A percentile compares a stretch with the other conserved stretches of the same genome.
Evolutionary conservation across 2,113 vertebrate genomes (phyloP).

Genomic region (Danionella cerebrum): DNA sequence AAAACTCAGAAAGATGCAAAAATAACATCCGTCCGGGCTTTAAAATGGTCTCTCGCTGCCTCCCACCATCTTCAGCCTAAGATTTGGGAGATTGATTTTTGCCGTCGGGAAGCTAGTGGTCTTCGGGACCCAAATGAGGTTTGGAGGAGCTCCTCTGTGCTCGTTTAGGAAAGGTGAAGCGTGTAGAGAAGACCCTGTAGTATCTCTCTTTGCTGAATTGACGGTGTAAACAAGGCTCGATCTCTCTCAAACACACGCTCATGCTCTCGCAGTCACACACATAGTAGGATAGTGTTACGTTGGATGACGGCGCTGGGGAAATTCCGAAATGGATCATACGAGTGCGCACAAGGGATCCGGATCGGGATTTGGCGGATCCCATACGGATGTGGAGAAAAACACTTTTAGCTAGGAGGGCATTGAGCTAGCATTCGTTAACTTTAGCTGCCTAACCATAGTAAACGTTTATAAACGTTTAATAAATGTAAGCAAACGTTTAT

Average conservation of each 20-base stretch:
- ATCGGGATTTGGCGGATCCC: neutral
- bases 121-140: neutral
- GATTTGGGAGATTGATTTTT: neutral
- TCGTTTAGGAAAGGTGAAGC: neutral
- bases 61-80: constrained; percentile 10
- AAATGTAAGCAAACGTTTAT: no score
- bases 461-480: no score
- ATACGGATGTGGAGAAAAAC: neutral
- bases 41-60: constrained; percentile 18
- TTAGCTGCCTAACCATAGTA: no score
- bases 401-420: no score
- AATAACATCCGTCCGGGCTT: neutral
- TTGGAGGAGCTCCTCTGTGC: neutral
- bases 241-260: constrained; percentile 29
- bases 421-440: no score
- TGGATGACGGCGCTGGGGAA: constrained; percentile 41
- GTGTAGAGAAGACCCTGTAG: constrained; percentile 7
- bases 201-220: constrained; percentile 30
- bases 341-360: neutral
- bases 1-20: neutral
- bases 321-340: constrained; percentile 38
- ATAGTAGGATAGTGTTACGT: constrained; percentile 37
- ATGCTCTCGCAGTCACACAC: constrained; percentile 38
- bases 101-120: neutral
- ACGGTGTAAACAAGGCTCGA: constrained; percentile 68